phyloP scores from a whole-genome alignment of 2,113 vertebrate species.

The Alexandromys fortis region DNA sequence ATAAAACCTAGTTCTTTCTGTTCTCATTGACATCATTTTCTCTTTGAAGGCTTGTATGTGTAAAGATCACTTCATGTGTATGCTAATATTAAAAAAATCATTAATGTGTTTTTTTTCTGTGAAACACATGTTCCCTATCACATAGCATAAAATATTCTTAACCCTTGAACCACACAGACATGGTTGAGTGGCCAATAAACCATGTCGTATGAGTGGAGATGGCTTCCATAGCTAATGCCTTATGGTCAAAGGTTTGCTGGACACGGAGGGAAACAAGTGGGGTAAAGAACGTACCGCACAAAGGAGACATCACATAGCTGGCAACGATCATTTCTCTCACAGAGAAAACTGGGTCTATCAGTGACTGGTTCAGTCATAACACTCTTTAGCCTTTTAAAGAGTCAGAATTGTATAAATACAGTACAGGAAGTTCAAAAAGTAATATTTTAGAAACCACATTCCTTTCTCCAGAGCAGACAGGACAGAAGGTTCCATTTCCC shows the following conservation, averaged over 20 bases:
- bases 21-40: background rate
- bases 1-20: background rate
- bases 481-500: constrained; percentile 82
- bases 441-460: constrained; percentile 83
- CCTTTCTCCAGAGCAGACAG: constrained; percentile 78
- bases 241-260: background rate
- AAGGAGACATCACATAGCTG: background rate
- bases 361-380: constrained; percentile 72
- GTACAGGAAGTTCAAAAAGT: constrained; percentile 83
- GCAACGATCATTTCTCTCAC: constrained; percentile 46
- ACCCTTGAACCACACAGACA: background rate
- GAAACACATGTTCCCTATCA: constrained; percentile 4
- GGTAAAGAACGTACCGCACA: background rate
- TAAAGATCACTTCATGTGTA: background rate
- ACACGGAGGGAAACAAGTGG: background rate
- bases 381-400: constrained; percentile 78
- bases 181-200: background rate
- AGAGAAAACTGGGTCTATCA: constrained; percentile 67
- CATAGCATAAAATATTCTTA: constrained; percentile 12
- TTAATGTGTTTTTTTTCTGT: background rate
- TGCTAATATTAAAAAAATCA: background rate
- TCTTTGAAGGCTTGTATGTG: background rate
- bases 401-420: constrained; percentile 79
- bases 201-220: background rate
- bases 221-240: background rate